A percentile compares a stretch with the other conserved stretches of the same genome.
Evolutionary conservation across 2,113 vertebrate species (phyloP).

Genomic region (Paramisgurnus dabryanus): DNA sequence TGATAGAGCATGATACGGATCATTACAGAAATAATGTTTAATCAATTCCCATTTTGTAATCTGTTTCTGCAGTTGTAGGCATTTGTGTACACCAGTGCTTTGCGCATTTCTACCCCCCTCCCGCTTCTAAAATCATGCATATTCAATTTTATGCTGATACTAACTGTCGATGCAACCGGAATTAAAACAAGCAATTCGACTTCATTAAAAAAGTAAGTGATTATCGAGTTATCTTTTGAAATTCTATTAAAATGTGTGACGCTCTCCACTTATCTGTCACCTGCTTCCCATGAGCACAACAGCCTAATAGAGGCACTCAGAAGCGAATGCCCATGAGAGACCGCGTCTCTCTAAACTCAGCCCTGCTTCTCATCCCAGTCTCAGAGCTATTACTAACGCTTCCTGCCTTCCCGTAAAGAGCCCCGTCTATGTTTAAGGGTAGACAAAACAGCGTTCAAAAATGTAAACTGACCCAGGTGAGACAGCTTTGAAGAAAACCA

Average conservation of each 20-base stretch:
- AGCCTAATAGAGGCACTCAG: conserved; percentile 77
- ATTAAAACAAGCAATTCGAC: conserved; percentile 79
- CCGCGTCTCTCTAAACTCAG: conserved; percentile 32
- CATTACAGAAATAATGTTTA: conserved; percentile 77
- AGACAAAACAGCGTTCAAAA: conserved; percentile 51
- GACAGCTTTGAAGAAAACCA: conserved; percentile 21
- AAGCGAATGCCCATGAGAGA: conserved; percentile 70
- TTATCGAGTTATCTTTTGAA: conserved; percentile 82
- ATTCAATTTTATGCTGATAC: conserved; percentile 74
- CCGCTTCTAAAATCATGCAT: conserved; percentile 69
- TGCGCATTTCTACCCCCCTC: conserved; percentile 25
- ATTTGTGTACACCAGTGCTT: conserved; percentile 64
- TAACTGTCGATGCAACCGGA: conserved; percentile 71
- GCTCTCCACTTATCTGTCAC: conserved; percentile 79
- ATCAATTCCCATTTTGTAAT: conserved; percentile 72
- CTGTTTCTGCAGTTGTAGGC: conserved; percentile 72
- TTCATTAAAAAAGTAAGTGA: conserved; percentile 78
- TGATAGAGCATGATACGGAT: conserved; percentile 75
- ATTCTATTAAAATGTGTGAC: conserved; percentile 81
- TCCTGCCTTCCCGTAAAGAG: conserved; percentile 28
- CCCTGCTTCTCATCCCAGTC: conserved; percentile 11
- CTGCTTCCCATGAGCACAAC: conserved; percentile 74
- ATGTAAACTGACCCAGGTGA: conserved; percentile 46
- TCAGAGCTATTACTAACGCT: conserved; percentile 45
- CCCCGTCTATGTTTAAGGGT: conserved; percentile 10